Base-by-base conservation (phyloP, 37 sponge, comb jelly and placozoan species). In the Aplysina aerophoba region DNA sequence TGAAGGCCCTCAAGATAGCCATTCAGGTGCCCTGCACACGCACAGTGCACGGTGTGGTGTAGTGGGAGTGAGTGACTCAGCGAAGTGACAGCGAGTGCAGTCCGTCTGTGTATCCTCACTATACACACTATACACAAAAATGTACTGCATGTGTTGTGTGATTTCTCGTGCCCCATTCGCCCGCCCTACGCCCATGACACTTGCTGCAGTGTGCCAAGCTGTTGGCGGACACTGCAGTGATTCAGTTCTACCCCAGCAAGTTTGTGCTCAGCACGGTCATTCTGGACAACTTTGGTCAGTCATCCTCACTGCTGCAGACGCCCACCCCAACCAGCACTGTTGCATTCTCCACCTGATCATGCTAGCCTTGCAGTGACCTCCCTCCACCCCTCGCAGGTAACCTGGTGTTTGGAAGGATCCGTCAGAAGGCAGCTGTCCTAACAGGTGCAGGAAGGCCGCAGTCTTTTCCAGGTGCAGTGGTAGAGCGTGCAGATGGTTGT, bases 241-340 rank as follows among this genome's bases (percentile, higher is more conserved):
- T 96, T 19, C 95, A 94, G 87, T 98, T 98, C 92, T 98, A 98
- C 68, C 99, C 99, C 24, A 96, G 95, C 94, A 98, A 98, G 88
- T 98, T 98, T 91, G 99, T 98, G 30, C 93, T 98, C 74, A 93
- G 96, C 65, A 98, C 97, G 0, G 99, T 96, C 63, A 96, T 98
- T 13, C 84, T 98, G 88, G 95, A 97, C 44, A 93, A 88, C 54
- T 98, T 98, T 91, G 99, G 99, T 91, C 58, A 84, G 90, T 74
- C 35, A 55, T 12, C 28, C 69, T 68, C 69, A 25, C 28, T 35
- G 30, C 3, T 24, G 34, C 27, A 0, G 34, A 2, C 69, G 17
- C 28, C 65, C 65, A 30, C 69, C 24, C 69, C 0, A 31, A 31
- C 69, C 19, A 31, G 19, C 41, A 1, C 50, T 24, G 53, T 57